Evolutionary conservation across 2,888 invertebrate species (phyloP).

Genomic region (Charanyca ferruginea): DNA sequence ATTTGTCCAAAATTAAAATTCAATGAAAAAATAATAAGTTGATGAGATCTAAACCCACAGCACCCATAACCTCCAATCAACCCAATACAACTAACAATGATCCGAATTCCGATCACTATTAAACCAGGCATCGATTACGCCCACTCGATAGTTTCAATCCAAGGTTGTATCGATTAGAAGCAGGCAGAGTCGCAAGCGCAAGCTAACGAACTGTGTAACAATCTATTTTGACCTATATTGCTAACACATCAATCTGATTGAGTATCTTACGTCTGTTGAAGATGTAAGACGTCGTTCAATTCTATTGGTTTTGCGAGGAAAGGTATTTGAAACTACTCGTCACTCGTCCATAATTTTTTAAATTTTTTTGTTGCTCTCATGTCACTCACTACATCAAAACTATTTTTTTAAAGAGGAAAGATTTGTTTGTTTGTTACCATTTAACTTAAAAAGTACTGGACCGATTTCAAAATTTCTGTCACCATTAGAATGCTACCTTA

Average conservation of each 20-base stretch:
- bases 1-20: no score
- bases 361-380: no score
- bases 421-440: no score
- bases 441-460: no score
- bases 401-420: no score
- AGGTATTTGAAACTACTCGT: no score
- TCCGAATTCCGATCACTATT: conserved; percentile 2
- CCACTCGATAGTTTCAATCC: conserved; percentile 13
- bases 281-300: not conserved
- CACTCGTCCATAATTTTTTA: no score
- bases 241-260: conserved; percentile 21
- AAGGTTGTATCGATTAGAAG: conserved; percentile 45
- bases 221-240: conserved; percentile 46
- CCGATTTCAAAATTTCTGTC: no score
- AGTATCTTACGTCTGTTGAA: not conserved
- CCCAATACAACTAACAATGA: conserved; percentile 12
- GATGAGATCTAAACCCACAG: not conserved
- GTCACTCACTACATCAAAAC: no score
- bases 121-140: conserved; percentile 17
- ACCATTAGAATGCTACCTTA: no score
- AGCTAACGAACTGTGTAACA: conserved; percentile 40
- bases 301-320: not conserved
- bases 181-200: conserved; percentile 42
- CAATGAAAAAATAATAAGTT: conserved; percentile 3
- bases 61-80: conserved; percentile 10